phyloP scores from a whole-genome alignment of 2,888 invertebrate species.

The Rhodophaea formosa region DNA sequence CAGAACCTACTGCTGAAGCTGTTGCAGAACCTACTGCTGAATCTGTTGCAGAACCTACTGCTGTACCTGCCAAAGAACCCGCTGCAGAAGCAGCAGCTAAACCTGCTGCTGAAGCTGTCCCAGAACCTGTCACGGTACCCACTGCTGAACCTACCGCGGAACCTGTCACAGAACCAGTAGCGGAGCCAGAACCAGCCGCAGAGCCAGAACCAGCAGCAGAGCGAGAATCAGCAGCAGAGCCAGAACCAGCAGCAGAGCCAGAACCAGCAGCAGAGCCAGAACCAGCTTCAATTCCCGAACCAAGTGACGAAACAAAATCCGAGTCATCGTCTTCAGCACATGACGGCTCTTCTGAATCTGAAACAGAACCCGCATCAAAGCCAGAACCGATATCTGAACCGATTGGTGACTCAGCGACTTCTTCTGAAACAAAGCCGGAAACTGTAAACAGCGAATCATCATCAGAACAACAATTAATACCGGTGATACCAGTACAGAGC shows the following conservation, averaged over 20 bases:
- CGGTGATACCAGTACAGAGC: neutral
- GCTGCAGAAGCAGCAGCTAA: conserved; percentile 21
- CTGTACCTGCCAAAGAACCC: conserved; percentile 26
- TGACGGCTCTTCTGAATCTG: neutral
- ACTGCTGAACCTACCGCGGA: conserved; percentile 21
- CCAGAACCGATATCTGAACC: conserved; percentile 25
- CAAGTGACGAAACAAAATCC: neutral
- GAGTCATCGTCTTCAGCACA: neutral
- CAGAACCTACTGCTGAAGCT: conserved; percentile 27
- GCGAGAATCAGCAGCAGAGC: too few relatives aligned
- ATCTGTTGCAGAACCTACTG: neutral
- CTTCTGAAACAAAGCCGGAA: conserved; percentile 33
- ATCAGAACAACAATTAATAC: neutral
- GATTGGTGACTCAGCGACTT: conserved; percentile 28
- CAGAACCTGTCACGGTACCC: conserved; percentile 28
- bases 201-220: too few relatives aligned
- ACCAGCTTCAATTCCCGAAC: neutral
- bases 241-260: conserved; percentile 18
- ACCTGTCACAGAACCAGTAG: too few relatives aligned
- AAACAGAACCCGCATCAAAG: conserved; percentile 5
- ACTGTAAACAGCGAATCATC: conserved; percentile 32
- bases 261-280: conserved; percentile 17
- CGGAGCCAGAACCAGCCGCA: conserved; percentile 26
- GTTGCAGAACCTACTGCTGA: conserved; percentile 22
- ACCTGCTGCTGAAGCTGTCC: conserved; percentile 18